Evolutionary conservation across 2,113 vertebrate genomes (phyloP).

Genomic region (Urocolius indicus): DNA sequence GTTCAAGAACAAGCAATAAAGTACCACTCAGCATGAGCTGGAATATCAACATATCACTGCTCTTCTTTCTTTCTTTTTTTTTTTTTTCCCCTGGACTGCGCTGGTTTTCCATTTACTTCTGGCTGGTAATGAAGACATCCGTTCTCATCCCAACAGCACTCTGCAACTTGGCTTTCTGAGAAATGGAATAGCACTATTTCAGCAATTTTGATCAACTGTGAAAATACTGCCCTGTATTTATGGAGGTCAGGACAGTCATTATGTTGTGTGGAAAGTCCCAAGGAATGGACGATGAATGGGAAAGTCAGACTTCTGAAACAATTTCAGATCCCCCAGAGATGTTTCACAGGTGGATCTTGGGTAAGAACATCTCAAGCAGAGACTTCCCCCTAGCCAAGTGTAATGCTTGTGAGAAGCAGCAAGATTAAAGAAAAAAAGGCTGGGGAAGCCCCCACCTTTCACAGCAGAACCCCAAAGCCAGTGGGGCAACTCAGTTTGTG

Average conservation of each 20-base stretch:
- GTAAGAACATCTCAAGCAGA: background rate
- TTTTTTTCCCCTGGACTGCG: background rate
- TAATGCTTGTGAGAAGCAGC: background rate
- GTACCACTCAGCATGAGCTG: background rate
- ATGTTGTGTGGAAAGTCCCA: background rate
- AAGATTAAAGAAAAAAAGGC: background rate
- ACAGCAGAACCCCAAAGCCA: background rate
- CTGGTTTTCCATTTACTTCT: slow-evolving; percentile 48
- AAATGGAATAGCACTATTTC: slow-evolving; percentile 30
- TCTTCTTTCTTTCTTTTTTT: background rate
- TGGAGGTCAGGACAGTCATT: slow-evolving; percentile 46
- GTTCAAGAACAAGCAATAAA: background rate
- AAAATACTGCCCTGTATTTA: slow-evolving; percentile 34
- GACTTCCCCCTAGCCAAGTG: background rate
- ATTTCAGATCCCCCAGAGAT: background rate
- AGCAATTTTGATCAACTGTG: slow-evolving; percentile 26
- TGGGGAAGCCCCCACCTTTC: background rate
- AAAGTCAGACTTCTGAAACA: background rate
- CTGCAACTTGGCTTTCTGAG: slow-evolving; percentile 36
- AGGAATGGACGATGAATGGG: background rate
- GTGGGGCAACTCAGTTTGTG: background rate
- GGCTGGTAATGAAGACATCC: slow-evolving; percentile 41
- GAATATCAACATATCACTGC: slow-evolving; percentile 2
- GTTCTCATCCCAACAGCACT: slow-evolving; percentile 25
- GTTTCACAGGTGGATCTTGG: background rate